A percentile compares a stretch with the other conserved stretches of the same genome.
These are phyloP conservation scores for Cynopterus brachyotis DNA, from an alignment of 2,113 vertebrate genomes.

Conservation along the genomic window DNA sequence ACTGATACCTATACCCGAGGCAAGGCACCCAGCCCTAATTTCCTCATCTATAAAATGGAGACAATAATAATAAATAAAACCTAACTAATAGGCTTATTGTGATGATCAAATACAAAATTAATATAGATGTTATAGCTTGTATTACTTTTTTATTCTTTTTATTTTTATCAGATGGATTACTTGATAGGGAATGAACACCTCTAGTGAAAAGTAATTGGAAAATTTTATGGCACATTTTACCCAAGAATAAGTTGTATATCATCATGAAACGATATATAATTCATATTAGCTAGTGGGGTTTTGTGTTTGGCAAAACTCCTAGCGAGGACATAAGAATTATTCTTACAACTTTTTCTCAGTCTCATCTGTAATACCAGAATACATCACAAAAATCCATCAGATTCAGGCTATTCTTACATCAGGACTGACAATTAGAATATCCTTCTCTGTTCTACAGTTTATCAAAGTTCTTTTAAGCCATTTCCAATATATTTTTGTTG, in stretches of 20 bases:
- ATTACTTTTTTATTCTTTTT: neutral
- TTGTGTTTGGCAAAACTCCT: neutral
- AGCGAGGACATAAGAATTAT: neutral
- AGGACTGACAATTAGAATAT: rapidly evolving
- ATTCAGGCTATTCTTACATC: neutral
- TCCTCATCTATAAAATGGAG: neutral
- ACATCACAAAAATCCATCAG: neutral
- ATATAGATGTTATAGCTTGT: neutral
- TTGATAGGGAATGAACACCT: neutral
- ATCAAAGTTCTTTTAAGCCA: neutral
- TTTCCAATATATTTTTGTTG: neutral
- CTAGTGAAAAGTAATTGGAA: neutral
- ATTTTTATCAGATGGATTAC: neutral
- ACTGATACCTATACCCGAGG: too few relatives aligned
- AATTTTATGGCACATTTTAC: neutral
- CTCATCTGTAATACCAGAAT: neutral
- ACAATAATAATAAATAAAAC: neutral
- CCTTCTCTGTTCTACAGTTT: neutral
- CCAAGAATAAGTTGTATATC: neutral
- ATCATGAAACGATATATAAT: neutral
- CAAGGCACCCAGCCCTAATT: neutral
- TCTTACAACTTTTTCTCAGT: neutral
- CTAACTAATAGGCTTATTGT: neutral
- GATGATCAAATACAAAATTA: neutral
- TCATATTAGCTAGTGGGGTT: neutral